Evolutionary conservation across 2,797 vertebrate species (phyloP), one percentile per base, ranked within the genome.

Genomic region (Fundulus diaphanus): DNA sequence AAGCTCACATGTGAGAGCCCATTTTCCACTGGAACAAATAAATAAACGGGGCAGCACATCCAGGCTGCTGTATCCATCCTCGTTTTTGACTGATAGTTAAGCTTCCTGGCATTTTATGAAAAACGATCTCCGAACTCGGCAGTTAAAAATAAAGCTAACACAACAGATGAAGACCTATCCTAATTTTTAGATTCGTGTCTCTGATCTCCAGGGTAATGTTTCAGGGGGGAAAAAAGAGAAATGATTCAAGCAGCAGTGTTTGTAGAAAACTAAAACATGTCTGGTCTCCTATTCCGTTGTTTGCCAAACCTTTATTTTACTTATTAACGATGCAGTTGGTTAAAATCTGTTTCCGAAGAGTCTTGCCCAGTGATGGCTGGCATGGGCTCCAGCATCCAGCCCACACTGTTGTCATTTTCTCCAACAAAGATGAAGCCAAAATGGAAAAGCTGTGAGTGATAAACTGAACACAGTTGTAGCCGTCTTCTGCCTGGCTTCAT

Each of bases 1-100:
- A 78, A 73, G 63, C 79, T 76, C 76, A 76, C 77, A 87, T 68
- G 33, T 70, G 48, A 69, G 76, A 84, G 74, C 74, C 78, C 37
- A 74, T 88, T 88, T 88, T 90, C 83, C 81, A 78, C 77, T 54
- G 85, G 88, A 82, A 80, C 73, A 83, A 81, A 83, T 69, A 68
- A 87, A 90, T 81, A 83, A 81, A 75, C 29, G 31, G 80, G 79
- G 68, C 74, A 78, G 73, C 1, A 0, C 61, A 77, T 83, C 76
- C 33, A 40, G 57, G 85, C 82, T 84, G 77, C 49, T n/a, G 42
- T 68, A 84, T 77, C 82, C 72, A 33, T 67, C 77, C 74, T 77
- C 33, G 48, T 79, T 61, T 82, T 70, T 81, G 73, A 81, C 51
- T 75, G 77, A 76, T 69, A 83, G 48, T 83, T 63, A 76, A 49